These are phyloP conservation scores for Orthonychiurus folsomi DNA, from an alignment of 2,888 invertebrate species.

Conservation along the genomic window DNA sequence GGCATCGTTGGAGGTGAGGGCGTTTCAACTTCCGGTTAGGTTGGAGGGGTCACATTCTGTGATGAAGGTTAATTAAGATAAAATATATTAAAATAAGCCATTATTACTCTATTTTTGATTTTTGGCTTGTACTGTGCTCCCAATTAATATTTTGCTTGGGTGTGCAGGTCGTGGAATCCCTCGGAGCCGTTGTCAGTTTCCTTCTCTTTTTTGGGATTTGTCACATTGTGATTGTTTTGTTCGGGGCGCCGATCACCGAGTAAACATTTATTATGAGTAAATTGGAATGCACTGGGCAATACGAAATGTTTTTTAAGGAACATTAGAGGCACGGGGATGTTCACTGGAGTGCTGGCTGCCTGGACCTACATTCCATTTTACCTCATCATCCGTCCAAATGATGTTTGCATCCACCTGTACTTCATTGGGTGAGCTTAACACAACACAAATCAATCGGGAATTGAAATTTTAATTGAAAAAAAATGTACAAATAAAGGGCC, in stretches of 20 bases:
- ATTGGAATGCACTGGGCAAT: too few species aligned
- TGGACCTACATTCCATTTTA: conserved; percentile 34
- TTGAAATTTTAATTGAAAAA: neutral
- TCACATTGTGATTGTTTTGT: conserved; percentile 30
- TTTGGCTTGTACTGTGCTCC: conserved; percentile 3
- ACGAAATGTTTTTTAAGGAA: too few species aligned
- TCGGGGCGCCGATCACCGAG: conserved; percentile 37
- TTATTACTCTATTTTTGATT: neutral
- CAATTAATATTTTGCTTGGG: conserved; percentile 8
- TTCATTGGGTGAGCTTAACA: conserved; percentile 29
- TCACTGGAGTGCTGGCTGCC: conserved; percentile 29
- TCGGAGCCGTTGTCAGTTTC: conserved; percentile 27
- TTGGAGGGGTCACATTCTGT: too few species aligned
- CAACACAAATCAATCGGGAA: neutral
- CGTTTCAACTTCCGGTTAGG: too few species aligned
- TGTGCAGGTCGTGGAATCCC: conserved; percentile 22
- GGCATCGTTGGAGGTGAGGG: too few species aligned
- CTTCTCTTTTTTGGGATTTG: conserved; percentile 22
- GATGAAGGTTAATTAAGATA: too few species aligned
- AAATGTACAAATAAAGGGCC: neutral
- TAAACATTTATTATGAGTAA: too few species aligned
- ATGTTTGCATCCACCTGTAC: conserved; percentile 28
- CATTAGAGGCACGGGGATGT: too few species aligned
- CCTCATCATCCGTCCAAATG: conserved; percentile 27
- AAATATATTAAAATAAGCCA: too few species aligned